These are phyloP conservation scores for Acanthopagrus latus DNA, from an alignment of 2,797 vertebrate genomes.

Conservation along the genomic window DNA sequence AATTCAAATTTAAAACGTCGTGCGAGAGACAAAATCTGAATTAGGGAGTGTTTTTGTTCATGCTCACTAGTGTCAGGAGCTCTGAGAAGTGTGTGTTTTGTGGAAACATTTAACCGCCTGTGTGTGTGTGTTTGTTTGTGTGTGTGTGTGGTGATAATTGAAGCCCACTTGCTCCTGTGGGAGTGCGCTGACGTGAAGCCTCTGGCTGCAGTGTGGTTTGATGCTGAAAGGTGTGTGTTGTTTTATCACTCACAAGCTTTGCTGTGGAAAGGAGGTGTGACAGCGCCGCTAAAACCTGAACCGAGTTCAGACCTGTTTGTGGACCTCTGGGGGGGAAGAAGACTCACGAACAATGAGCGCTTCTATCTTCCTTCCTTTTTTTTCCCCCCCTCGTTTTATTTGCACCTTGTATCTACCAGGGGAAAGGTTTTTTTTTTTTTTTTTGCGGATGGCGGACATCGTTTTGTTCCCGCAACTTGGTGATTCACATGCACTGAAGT, in stretches of 20 bases:
- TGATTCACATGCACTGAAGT: background rate
- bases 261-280: slow-evolving; percentile 86
- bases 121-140: slow-evolving; percentile 22
- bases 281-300: slow-evolving; percentile 92
- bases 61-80: slow-evolving; percentile 38
- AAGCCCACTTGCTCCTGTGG: slow-evolving; percentile 66
- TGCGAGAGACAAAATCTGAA: slow-evolving; percentile 11
- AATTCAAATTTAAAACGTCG: slow-evolving; percentile 16
- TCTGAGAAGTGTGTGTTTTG: slow-evolving; percentile 36
- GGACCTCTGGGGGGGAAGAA: slow-evolving; percentile 88
- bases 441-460: background rate
- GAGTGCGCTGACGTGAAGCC: slow-evolving; percentile 54
- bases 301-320: slow-evolving; percentile 82
- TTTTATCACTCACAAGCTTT: slow-evolving; percentile 91
- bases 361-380: slow-evolving; percentile 48
- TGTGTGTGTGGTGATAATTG: slow-evolving; percentile 74
- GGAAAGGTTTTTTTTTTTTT: slow-evolving; percentile 12
- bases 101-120: slow-evolving; percentile 41
- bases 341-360: slow-evolving; percentile 82
- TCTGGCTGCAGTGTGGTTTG: slow-evolving; percentile 83
- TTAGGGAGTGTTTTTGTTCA: slow-evolving; percentile 21
- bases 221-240: slow-evolving; percentile 95
- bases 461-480: background rate
- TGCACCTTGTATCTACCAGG: slow-evolving; percentile 23
- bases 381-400: slow-evolving; percentile 24